These are phyloP conservation scores for Neodontobutis hainanensis DNA, from an alignment of 2,113 vertebrate genomes.

Conservation along the genomic window DNA sequence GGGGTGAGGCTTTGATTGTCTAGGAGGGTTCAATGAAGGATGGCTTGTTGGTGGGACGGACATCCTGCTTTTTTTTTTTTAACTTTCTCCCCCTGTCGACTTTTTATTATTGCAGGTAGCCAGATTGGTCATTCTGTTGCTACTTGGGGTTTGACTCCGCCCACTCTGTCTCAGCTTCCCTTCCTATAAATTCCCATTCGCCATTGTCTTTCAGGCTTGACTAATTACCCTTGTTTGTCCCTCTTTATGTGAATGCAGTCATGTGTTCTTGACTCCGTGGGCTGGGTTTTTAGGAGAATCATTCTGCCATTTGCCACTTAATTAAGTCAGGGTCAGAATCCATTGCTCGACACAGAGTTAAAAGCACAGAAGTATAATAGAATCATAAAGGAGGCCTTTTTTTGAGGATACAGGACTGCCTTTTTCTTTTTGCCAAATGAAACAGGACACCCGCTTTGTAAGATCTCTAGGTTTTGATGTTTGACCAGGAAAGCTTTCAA, in stretches of 20 bases:
- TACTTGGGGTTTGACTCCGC: slow-evolving; percentile 50
- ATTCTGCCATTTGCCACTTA: slow-evolving; percentile 82
- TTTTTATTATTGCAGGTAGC: slow-evolving; percentile 57
- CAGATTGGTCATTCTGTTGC: slow-evolving; percentile 66
- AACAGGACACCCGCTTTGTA: slow-evolving; percentile 63
- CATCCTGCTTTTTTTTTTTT: slow-evolving; percentile 67
- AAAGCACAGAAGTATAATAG: slow-evolving; percentile 68
- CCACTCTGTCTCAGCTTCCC: slow-evolving; percentile 64
- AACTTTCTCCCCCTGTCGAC: slow-evolving; percentile 43
- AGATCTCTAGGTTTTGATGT: slow-evolving; percentile 56
- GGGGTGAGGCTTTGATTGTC: slow-evolving; percentile 68
- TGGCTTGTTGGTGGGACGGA: slow-evolving; percentile 63
- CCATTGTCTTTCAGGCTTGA: slow-evolving; percentile 80
- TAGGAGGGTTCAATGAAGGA: slow-evolving; percentile 66
- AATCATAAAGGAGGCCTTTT: slow-evolving; percentile 74
- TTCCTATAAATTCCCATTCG: slow-evolving; percentile 75
- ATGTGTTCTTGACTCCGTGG: slow-evolving; percentile 81
- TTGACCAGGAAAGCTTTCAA: slow-evolving; percentile 36
- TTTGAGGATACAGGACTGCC: slow-evolving; percentile 39
- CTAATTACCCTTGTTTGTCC: slow-evolving; percentile 85
- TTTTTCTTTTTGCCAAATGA: slow-evolving; percentile 65
- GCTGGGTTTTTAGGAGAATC: slow-evolving; percentile 77
- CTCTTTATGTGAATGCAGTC: slow-evolving; percentile 81
- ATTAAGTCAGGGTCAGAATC: slow-evolving; percentile 81
- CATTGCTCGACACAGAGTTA: slow-evolving; percentile 70